A percentile compares a stretch with the other conserved stretches of the same genome.
phyloP scores from a whole-genome alignment of 2,797 vertebrate genomes.

The Mormyrops attenuatus region DNA sequence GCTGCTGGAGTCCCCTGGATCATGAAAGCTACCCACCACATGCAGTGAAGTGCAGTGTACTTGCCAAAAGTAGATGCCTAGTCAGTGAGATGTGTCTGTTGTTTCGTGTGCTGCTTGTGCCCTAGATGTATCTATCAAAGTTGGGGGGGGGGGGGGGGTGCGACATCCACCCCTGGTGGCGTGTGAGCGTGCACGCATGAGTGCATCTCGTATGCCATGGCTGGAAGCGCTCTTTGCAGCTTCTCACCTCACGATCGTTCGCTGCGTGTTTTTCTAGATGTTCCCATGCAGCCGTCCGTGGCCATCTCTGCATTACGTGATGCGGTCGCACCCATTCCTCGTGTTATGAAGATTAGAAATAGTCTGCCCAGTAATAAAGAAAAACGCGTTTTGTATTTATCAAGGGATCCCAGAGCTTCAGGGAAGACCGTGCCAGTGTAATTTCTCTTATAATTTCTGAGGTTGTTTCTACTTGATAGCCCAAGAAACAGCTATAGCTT shows the following conservation, averaged over 20 bases:
- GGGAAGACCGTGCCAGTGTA: conserved; percentile 50
- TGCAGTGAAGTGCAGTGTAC: conserved; percentile 32
- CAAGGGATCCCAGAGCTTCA: conserved; percentile 59
- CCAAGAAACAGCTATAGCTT: conserved; percentile 25
- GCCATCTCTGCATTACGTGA: conserved; percentile 22
- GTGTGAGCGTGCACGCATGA: conserved; percentile 38
- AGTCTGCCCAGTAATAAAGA: conserved; percentile 27
- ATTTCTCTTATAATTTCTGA: conserved; percentile 45
- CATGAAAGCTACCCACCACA: conserved; percentile 24
- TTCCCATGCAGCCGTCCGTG: conserved; percentile 38
- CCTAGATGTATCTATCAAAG: conserved; percentile 19
- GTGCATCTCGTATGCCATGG: conserved; percentile 40
- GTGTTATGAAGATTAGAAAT: conserved; percentile 23
- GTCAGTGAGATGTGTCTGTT: conserved; percentile 32
- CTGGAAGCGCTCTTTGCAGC: conserved; percentile 22
- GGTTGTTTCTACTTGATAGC: conserved; percentile 57
- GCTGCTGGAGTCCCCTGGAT: background rate
- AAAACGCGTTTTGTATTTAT: conserved; percentile 44
- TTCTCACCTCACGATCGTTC: conserved; percentile 31
- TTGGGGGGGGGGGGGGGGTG: conserved; percentile 33
- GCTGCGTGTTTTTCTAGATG: conserved; percentile 33
- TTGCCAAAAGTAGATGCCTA: conserved; percentile 31
- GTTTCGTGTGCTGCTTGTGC: conserved; percentile 40
- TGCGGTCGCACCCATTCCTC: conserved; percentile 31
- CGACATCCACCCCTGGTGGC: conserved; percentile 47